Conservation (phyloP, 1,140 invertebrate genomes). For the Drosophila rufa region DNA sequence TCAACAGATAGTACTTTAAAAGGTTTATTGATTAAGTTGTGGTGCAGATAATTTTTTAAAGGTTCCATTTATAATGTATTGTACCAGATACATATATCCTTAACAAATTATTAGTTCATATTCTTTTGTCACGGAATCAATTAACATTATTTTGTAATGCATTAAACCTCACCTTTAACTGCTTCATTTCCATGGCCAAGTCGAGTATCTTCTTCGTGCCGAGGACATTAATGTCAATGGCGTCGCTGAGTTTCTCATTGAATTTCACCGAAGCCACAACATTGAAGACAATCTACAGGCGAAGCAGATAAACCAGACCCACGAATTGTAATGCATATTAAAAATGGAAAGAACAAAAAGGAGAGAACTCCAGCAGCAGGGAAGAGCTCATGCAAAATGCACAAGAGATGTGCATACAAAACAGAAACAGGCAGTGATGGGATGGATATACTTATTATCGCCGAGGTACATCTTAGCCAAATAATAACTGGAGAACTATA, state of each 20-base stretch:
- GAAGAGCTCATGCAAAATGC: conserved; percentile 68
- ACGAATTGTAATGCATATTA: conserved; percentile 72
- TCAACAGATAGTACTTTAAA: background rate
- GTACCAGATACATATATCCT: no score
- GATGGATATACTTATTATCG: background rate
- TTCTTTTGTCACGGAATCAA: background rate
- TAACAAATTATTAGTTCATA: no score
- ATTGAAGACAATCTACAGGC: conserved; percentile 92
- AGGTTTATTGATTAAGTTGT: no score
- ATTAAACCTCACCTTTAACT: conserved; percentile 87
- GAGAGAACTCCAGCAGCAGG: conserved; percentile 2
- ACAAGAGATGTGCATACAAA: conserved; percentile 71
- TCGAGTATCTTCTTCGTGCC: conserved; percentile 87
- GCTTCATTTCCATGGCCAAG: conserved; percentile 88
- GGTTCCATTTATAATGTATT: no score
- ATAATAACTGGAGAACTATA: background rate
- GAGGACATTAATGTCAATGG: conserved; percentile 88
- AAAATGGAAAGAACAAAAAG: conserved; percentile 53
- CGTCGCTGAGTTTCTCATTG: conserved; percentile 91
- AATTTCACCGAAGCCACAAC: conserved; percentile 96
- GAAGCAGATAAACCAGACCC: conserved; percentile 33
- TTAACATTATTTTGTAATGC: background rate
- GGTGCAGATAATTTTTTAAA: background rate
- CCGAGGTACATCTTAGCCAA: background rate
- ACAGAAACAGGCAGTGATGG: conserved; percentile 33